Evolutionary conservation across 2,888 invertebrate species (phyloP), one percentile per base, ranked within the genome.

Genomic region (Gasteruption jaculator): DNA sequence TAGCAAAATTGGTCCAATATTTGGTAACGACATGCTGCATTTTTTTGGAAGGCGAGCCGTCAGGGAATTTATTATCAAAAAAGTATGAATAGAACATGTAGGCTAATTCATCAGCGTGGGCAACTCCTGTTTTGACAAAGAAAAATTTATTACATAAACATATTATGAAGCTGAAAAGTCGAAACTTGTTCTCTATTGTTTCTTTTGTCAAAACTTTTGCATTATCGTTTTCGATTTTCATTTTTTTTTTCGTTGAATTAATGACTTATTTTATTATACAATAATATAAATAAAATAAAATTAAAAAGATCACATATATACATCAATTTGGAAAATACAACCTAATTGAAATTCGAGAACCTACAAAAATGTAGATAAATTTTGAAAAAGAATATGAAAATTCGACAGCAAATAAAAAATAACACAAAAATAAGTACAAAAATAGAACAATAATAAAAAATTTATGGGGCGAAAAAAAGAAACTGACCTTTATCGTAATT

Each of bases 21-120:
- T 71, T 73, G 0, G 74, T 73, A 21, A 76, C 49, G 24, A 67
- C 54, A 24, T 61, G 61, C 0, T 66, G 61, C 47, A 74, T 68
- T 19, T 62, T 63, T 41, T 65, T 67, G 5, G 65, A 41, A 3
- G 61, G 50, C 2, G 66, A 61, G 12, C 65, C 62, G 3, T 54
- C 50, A 18, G 71, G 72, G n/a, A 58, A 57, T 30, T 72, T 65
- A 36, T n/a, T n/a, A n/a, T 65, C 66, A 31, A 69, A 71, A 3
- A 56, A 43, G 7, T 63, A 61, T 22, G 65, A 66, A 32, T 68
- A 72, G 41, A 76, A 77, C 4, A 73, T 32, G 50, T 76, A 76
- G 26, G 70, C 71, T 7, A 76, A 14, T 2, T 77, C 77, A 43
- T 77, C 77, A 1, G 71, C 73, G 30, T 77, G 77, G 19, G 69